Conservation (phyloP, 2,888 invertebrate genomes). For the Macaria liturata region DNA sequence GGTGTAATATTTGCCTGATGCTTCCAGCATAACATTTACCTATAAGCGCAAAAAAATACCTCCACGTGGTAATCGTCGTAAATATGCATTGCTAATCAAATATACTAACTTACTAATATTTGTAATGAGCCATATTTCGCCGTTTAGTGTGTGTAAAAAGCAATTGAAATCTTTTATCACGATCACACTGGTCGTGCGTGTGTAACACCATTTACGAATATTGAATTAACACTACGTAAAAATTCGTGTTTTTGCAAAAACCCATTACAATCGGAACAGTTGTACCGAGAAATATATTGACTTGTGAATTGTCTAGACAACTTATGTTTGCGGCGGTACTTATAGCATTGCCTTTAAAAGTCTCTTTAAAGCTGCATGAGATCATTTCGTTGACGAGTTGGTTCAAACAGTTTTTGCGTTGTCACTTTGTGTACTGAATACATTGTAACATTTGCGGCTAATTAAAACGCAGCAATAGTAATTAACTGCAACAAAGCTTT, state of each 20-base stretch:
- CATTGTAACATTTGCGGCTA: too few relatives aligned
- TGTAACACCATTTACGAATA: constrained; percentile 8
- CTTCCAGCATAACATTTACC: too few relatives aligned
- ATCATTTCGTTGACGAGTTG: too few relatives aligned
- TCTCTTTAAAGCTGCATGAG: too few relatives aligned
- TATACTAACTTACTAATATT: constrained; percentile 16
- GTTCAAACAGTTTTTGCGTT: too few relatives aligned
- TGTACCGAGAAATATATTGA: constrained; percentile 13
- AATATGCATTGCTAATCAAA: constrained; percentile 19
- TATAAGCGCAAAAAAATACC: too few relatives aligned
- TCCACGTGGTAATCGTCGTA: constrained; percentile 7
- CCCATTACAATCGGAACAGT: constrained; percentile 13
- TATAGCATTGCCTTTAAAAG: not conserved
- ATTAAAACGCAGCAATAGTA: too few relatives aligned
- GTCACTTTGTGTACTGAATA: too few relatives aligned
- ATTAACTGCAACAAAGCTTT: too few relatives aligned
- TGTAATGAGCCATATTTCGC: constrained; percentile 19
- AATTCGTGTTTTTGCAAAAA: constrained; percentile 18
- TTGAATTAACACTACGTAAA: constrained; percentile 31
- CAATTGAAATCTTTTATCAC: constrained; percentile 18
- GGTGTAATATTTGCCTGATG: too few relatives aligned
- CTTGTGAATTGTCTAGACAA: constrained; percentile 17
- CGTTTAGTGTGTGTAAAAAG: constrained; percentile 7
- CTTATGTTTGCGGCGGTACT: constrained; percentile 4
- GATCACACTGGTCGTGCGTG: constrained; percentile 7